Evolutionary conservation across 2,113 vertebrate species (phyloP), one percentile per base, ranked within the genome.

Genomic region (Scophthalmus maximus): DNA sequence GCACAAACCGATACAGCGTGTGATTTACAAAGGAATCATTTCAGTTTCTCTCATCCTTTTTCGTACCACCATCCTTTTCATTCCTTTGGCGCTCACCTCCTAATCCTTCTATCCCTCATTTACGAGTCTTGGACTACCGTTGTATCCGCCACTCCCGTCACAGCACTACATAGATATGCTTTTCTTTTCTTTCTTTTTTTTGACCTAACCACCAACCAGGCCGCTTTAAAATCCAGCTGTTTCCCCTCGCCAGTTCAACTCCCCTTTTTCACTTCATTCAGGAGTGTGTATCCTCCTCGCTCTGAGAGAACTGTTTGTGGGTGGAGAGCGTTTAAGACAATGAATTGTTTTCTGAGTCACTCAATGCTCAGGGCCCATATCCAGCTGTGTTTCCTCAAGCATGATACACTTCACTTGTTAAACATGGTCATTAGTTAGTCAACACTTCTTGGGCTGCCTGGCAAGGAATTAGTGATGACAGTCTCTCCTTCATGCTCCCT

Each of bases 191-290:
- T n/a, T n/a, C n/a, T n/a, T n/a, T n/a, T n/a, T 57, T 63, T 68
- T 84, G 77, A 82, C 89, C 77, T 42, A 57, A 71, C 78, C 72
- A 44, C 82, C 83, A 87, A 85, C 76, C 81, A 42, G 78, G 67
- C 79, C 64, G 64, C 89, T 92, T 92, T 90, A 72, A 93, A 89
- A 88, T 85, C 95, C 96, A 96, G 96, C 95, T 98, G 95, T 96
- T 96, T 95, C 93, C 94, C 91, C 87, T 87, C 32, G 15, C 85
- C 53, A 71, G 32, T 86, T 80, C 81, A 73, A 84, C 78, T 90
- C 85, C 78, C 80, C 81, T 40, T 77, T 62, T 75, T 76, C 22
- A 8, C 67, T 91, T 22, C 83, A 82, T 86, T 85, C 86, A 84
- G 68, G 63, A 75, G 68, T 25, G 65, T 11, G 60, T 34, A 75